Evolutionary conservation across 2,888 invertebrate genomes (phyloP), one percentile per base, ranked within the genome.

Genomic region (Neoaliturus tenellus): DNA sequence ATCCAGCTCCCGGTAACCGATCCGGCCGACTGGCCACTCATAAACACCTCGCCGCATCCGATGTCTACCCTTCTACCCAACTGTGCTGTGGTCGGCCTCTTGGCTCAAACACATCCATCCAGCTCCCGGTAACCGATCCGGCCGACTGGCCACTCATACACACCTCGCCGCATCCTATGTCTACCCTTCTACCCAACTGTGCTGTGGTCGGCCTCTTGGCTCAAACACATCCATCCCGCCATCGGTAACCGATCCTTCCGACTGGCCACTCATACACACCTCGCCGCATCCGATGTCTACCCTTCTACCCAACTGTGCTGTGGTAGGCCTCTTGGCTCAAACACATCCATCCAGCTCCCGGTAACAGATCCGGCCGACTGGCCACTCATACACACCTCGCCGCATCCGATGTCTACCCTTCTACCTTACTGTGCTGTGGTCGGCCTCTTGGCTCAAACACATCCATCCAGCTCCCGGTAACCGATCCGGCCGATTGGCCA

Each of bases 81-180:
- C n/a, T n/a, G 51, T 12, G 39, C 8, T 12, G 39, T 39, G 6
- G 39, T 39, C 51, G 51, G 51, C 51, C 12, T 51, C 51, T 51
- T 17, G 14, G 20, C 51, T 51, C 51, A 51, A 51, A 51, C 51
- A 51, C 39, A 39, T 39, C n/a, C 8, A 51, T 51, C 17, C 51
- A n/a, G 51, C 51, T 51, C 51, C 51, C 5, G 51, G 51, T 51
- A 51, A 51, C 51, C n/a, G 51, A 51, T 51, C 51, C 51, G 51
- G 51, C n/a, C n/a, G n/a, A n/a, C 25, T 62, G 62, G 31, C 55
- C 28, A 28, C 62, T 28, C 62, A 62, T 62, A 14, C 62, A 62
- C 62, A 14, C 6, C 39, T 12, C 44, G 14, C 12, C 2, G 44
- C 17, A 44, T 2, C 12, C 17, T 6, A 44, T n/a, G n/a, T 44